Percentiles rank a stretch among this genome's conserved stretches.
These are phyloP conservation scores for Cydia splendana DNA, from an alignment of 1,140 invertebrate species.

Conservation along the genomic window DNA sequence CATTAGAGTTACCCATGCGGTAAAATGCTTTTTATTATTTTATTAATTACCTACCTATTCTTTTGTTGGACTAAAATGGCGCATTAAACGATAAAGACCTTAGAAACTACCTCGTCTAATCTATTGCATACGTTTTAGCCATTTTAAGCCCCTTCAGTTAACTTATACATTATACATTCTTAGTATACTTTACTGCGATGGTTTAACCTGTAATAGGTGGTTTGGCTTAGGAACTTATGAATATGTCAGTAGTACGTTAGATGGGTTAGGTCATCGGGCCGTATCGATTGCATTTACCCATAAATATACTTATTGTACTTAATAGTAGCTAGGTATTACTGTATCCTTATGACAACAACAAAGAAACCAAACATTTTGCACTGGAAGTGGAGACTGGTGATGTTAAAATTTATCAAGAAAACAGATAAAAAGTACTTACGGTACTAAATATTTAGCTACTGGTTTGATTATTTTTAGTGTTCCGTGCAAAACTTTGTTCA, in stretches of 20 bases:
- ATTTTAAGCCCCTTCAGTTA: background rate
- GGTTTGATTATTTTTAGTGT: too few relatives aligned
- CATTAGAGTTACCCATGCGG: background rate
- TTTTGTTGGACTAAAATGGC: background rate
- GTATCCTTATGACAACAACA: too few relatives aligned
- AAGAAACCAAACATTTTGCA: too few relatives aligned
- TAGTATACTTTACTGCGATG: background rate
- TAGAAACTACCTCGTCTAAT: background rate
- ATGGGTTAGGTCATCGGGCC: constrained; percentile 4
- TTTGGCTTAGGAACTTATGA: constrained; percentile 11
- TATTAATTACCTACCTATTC: background rate
- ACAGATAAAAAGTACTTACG: too few relatives aligned
- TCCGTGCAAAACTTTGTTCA: too few relatives aligned
- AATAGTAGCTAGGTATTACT: too few relatives aligned
- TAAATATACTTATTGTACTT: too few relatives aligned
- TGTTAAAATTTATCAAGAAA: too few relatives aligned
- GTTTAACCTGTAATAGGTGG: background rate
- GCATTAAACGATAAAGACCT: background rate
- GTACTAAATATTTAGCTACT: too few relatives aligned
- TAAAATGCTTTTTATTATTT: background rate
- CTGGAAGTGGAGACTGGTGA: too few relatives aligned
- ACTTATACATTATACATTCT: background rate
- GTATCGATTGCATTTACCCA: background rate
- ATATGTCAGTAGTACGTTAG: constrained; percentile 13
- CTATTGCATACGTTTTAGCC: too few relatives aligned